Conservation (phyloP, 1,140 invertebrate species). For the Coelopa frigida region DNA sequence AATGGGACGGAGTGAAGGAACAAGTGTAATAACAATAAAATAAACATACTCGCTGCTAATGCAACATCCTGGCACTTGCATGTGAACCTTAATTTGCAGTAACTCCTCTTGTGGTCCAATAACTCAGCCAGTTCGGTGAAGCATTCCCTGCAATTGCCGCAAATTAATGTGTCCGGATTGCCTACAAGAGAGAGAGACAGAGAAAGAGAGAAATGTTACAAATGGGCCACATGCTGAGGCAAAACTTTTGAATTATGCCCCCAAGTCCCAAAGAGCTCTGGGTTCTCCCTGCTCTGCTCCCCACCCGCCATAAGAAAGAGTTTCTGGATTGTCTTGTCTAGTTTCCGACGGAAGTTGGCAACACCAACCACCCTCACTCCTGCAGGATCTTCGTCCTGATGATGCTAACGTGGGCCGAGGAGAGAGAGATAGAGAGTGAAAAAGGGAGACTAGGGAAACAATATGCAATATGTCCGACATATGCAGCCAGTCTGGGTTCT, state of each 20-base stretch:
- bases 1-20: too few species aligned
- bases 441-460: too few species aligned
- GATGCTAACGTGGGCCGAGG: too few species aligned
- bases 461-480: too few species aligned
- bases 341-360: too few species aligned
- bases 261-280: slow-evolving; percentile 9
- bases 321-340: too few species aligned
- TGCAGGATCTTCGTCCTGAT: too few species aligned
- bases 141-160: slow-evolving; percentile 78
- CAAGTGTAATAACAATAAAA: slow-evolving; percentile 27
- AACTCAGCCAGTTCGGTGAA: slow-evolving; percentile 74
- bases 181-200: slow-evolving; percentile 49
- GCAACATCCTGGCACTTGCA: slow-evolving; percentile 66
- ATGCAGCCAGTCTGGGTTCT: too few species aligned
- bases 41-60: slow-evolving; percentile 40
- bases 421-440: too few species aligned
- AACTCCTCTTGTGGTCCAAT: slow-evolving; percentile 77
- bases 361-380: too few species aligned
- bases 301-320: too few species aligned
- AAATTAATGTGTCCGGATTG: slow-evolving; percentile 81
- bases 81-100: slow-evolving; percentile 77
- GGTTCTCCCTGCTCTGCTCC: too few species aligned
- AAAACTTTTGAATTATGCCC: neutral
- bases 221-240: neutral
- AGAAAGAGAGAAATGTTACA: slow-evolving; percentile 5